Evolutionary conservation across 2,888 invertebrate genomes (phyloP).

Genomic region (Andrena trimmerana): DNA sequence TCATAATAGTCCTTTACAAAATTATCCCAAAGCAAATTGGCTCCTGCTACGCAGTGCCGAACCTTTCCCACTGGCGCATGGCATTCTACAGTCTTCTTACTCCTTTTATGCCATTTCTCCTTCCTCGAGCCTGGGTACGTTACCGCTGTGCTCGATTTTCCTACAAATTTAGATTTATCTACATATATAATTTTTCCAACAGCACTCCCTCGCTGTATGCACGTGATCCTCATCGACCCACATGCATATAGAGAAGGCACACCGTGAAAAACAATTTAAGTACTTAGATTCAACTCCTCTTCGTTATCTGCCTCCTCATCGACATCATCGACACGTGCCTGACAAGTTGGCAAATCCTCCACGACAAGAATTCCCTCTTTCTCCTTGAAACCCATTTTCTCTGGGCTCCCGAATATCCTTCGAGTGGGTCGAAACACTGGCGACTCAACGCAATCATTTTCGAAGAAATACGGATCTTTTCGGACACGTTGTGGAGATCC

Average conservation of each 20-base stretch:
- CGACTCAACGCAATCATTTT: neutral
- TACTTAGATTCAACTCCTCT: neutral
- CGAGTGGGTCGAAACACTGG: neutral
- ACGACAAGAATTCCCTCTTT: neutral
- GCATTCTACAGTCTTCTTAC: neutral
- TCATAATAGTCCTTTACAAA: neutral
- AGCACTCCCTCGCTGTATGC: no score
- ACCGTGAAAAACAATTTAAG: neutral
- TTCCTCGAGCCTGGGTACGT: neutral
- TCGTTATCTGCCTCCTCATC: neutral
- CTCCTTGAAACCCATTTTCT: neutral
- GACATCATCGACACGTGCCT: neutral
- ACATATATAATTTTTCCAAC: no score
- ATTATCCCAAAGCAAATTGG: neutral
- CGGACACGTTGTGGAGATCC: conserved; percentile 28
- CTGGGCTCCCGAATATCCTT: neutral
- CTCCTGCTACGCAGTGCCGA: neutral
- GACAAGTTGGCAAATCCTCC: neutral
- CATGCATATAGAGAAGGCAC: no score
- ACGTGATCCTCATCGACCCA: no score
- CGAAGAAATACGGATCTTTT: neutral
- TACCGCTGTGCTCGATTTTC: neutral
- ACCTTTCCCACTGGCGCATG: neutral
- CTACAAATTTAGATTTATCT: conserved; percentile 5
- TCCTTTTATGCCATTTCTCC: neutral